phyloP scores from a whole-genome alignment of 2,888 invertebrate species.

The Thyatira batis region DNA sequence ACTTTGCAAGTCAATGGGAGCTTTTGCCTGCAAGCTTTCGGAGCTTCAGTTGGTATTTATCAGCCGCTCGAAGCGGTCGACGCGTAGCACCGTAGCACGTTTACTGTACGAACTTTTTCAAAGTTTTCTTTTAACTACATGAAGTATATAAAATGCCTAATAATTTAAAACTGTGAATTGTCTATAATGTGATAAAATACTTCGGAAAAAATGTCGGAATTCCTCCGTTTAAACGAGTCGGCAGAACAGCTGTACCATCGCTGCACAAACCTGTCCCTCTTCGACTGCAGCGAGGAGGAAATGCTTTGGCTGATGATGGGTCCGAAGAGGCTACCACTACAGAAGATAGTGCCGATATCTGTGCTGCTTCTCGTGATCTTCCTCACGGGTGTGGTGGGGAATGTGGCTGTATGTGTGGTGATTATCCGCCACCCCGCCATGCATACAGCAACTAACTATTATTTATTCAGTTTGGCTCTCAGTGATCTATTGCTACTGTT shows the following conservation, averaged over 20 bases:
- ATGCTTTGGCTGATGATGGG: constrained; percentile 83
- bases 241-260: constrained; percentile 52
- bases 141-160: neutral
- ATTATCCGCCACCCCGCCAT: constrained; percentile 90
- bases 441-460: constrained; percentile 96
- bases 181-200: neutral
- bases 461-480: constrained; percentile 93
- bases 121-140: neutral
- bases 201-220: constrained; percentile 48
- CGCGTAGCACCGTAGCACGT: constrained; percentile 7
- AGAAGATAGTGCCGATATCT: constrained; percentile 83
- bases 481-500: constrained; percentile 91
- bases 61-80: constrained; percentile 1
- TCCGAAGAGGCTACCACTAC: constrained; percentile 82
- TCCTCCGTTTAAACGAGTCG: constrained; percentile 58
- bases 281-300: constrained; percentile 84
- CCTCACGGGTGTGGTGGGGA: constrained; percentile 91
- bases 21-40: neutral
- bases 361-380: constrained; percentile 89
- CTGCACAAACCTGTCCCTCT: constrained; percentile 67
- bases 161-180: neutral
- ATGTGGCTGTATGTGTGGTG: constrained; percentile 92
- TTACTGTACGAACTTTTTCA: constrained; percentile 1
- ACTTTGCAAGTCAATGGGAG: neutral
- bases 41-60: neutral